Conservation (phyloP, 2,888 invertebrate species). For the Pachymerium ferrugineum region DNA sequence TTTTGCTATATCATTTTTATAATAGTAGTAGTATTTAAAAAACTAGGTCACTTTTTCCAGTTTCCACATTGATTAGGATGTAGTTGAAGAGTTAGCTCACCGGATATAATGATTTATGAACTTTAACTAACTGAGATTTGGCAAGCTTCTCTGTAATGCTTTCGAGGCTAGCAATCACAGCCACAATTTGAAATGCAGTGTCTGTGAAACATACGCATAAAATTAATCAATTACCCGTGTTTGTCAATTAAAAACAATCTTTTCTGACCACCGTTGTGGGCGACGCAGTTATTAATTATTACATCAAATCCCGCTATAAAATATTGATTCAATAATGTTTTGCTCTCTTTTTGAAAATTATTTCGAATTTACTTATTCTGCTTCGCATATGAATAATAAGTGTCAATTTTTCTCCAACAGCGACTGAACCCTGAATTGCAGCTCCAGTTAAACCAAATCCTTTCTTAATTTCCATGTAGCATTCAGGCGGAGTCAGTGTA, state of each 20-base stretch:
- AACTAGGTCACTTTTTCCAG: too few relatives aligned
- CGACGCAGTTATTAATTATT: conserved; percentile 88
- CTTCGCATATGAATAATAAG: conserved; percentile 90
- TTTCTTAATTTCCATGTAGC: conserved; percentile 90
- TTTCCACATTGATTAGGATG: too few relatives aligned
- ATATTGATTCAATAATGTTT: neutral
- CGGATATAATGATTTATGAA: too few relatives aligned
- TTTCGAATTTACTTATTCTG: conserved; percentile 67
- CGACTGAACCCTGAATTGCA: conserved; percentile 78
- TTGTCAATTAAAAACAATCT: conserved; percentile 86
- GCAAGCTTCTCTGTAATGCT: too few relatives aligned
- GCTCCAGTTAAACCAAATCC: conserved; percentile 84
- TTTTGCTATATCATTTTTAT: too few relatives aligned
- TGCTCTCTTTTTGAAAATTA: neutral
- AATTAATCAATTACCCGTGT: conserved; percentile 61
- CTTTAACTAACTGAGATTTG: too few relatives aligned
- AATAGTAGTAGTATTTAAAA: too few relatives aligned
- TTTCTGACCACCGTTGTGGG: conserved; percentile 88
- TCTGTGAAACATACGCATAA: neutral
- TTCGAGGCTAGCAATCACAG: too few relatives aligned
- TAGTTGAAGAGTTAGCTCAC: too few relatives aligned
- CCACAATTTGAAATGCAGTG: too few relatives aligned
- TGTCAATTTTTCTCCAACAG: conserved; percentile 86
- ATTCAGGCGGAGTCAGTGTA: conserved; percentile 85
- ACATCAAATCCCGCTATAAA: conserved; percentile 82